phyloP scores from a whole-genome alignment of 2,888 invertebrate genomes.

The Trichacis sp. region DNA sequence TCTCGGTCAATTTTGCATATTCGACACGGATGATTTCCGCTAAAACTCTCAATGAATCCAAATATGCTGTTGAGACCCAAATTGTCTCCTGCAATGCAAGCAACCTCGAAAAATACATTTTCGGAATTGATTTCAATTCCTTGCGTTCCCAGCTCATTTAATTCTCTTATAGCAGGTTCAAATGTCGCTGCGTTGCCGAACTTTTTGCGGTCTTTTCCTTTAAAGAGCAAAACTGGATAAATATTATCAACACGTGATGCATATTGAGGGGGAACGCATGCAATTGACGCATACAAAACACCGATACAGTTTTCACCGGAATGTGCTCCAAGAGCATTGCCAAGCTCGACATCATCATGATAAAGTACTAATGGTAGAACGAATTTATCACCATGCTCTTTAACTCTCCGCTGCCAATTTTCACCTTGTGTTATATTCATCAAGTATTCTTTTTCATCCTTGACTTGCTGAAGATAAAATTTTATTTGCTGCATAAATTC shows the following conservation, averaged over 20 bases:
- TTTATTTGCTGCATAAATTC: constrained; percentile 16
- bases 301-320: constrained; percentile 33
- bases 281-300: constrained; percentile 29
- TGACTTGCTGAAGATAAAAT: constrained; percentile 13
- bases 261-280: constrained; percentile 20
- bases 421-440: constrained; percentile 34
- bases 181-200: constrained; percentile 19
- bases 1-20: constrained; percentile 4
- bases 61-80: constrained; percentile 21
- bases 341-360: constrained; percentile 40
- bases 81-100: constrained; percentile 31
- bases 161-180: constrained; percentile 7
- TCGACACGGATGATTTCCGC: constrained; percentile 3
- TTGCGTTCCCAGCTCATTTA: constrained; percentile 9
- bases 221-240: constrained; percentile 8
- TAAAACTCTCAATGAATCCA: constrained; percentile 30
- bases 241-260: constrained; percentile 2
- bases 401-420: constrained; percentile 25
- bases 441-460: constrained; percentile 18
- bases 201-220: not conserved
- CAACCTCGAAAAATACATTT: constrained; percentile 29
- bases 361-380: constrained; percentile 38
- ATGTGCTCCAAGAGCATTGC: constrained; percentile 35
- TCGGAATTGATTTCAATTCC: constrained; percentile 5
- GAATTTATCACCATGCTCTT: constrained; percentile 17